phyloP scores from a whole-genome alignment of 2,888 invertebrate species.

The Xestobium rufovillosum region DNA sequence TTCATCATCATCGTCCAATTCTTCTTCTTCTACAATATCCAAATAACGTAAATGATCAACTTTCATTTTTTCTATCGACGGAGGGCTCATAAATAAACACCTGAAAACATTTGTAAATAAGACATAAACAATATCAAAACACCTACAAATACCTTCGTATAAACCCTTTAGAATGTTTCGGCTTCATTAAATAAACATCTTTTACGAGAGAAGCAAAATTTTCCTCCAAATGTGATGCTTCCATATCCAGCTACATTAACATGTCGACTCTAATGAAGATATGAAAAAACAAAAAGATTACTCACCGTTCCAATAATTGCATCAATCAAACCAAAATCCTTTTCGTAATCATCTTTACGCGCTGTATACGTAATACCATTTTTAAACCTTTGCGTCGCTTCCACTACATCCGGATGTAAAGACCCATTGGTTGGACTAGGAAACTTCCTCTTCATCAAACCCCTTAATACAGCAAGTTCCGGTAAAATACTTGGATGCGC shows the following conservation, averaged over 20 bases:
- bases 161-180: conserved; percentile 62
- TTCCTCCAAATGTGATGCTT: conserved; percentile 57
- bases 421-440: conserved; percentile 63
- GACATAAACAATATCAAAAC: conserved; percentile 34
- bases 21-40: conserved; percentile 21
- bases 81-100: conserved; percentile 55
- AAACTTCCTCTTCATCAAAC: conserved; percentile 69
- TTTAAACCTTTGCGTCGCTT: conserved; percentile 56
- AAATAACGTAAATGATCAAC: conserved; percentile 48
- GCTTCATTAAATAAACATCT: conserved; percentile 57
- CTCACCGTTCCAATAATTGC: conserved; percentile 64
- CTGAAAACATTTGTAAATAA: conserved; percentile 45
- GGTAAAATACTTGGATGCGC: conserved; percentile 75
- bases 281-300: conserved; percentile 13
- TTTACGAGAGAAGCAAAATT: conserved; percentile 61
- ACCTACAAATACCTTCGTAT: conserved; percentile 61
- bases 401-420: conserved; percentile 55
- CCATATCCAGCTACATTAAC: conserved; percentile 63
- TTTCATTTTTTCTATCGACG: conserved; percentile 59
- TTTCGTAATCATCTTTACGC: conserved; percentile 58
- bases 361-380: conserved; percentile 65
- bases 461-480: conserved; percentile 67
- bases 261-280: conserved; percentile 6
- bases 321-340: conserved; percentile 62
- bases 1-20: conserved; percentile 30